Evolutionary conservation across 2,113 vertebrate genomes (phyloP).

Genomic region (Anser cygnoides): DNA sequence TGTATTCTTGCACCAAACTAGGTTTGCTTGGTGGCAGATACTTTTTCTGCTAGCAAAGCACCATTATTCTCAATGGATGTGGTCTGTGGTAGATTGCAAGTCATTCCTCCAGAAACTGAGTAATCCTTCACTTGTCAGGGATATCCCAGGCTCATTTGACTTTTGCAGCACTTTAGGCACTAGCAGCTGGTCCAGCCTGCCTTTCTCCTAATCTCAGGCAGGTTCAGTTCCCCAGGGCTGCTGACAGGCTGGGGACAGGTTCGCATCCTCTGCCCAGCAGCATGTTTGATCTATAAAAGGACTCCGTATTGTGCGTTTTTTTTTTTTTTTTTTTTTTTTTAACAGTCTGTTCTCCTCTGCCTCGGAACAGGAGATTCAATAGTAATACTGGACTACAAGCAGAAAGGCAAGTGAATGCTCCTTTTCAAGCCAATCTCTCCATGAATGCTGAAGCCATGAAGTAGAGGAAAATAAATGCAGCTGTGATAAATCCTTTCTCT

Average conservation of each 20-base stretch:
- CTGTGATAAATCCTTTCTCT: constrained; percentile 46
- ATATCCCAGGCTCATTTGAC: not conserved
- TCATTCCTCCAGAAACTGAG: not conserved
- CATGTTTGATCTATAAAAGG: not conserved
- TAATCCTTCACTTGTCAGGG: not conserved
- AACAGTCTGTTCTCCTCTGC: constrained; percentile 24
- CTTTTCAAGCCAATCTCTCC: not conserved
- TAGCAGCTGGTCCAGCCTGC: not conserved
- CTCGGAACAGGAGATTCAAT: constrained; percentile 66
- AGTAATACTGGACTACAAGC: constrained; percentile 53
- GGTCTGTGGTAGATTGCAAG: not conserved
- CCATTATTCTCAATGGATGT: not conserved
- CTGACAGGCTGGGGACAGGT: not conserved
- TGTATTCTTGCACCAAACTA: not conserved
- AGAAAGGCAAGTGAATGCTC: constrained; percentile 64
- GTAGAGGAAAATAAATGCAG: constrained; percentile 61
- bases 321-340: too few species aligned
- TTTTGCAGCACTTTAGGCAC: not conserved
- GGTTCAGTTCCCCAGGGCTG: not conserved
- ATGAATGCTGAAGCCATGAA: constrained; percentile 38
- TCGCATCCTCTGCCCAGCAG: not conserved
- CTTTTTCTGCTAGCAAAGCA: not conserved
- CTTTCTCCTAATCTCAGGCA: not conserved
- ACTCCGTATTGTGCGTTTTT: not conserved
- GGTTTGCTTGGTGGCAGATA: not conserved